Base-by-base conservation (phyloP, 2,113 vertebrate species). In the Melanerpes aurifrons region DNA sequence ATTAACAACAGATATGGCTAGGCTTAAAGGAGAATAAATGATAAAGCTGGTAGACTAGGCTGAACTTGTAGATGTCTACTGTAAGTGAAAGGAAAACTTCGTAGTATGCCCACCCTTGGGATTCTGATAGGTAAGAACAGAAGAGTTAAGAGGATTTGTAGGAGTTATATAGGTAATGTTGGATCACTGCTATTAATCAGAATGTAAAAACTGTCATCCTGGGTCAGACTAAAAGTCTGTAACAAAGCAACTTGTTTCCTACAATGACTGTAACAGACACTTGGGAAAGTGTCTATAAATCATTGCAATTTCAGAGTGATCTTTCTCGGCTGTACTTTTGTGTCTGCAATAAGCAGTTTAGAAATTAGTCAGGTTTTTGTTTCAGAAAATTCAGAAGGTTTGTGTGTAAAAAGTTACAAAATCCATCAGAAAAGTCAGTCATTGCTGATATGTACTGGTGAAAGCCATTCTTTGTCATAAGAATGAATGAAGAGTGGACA, bases 221-320 rank as follows among this genome's bases (percentile, higher is more conserved):
- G 82, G 87, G 85, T 96, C 59, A 87, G n/a, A 89, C 75, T 78
- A 82, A 66, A 94, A 77, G 62, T 82, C 83, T 93, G 57, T 56
- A 86, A 90, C 66, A 89, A 86, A 93, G 89, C 89, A 94, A 95
- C 68, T 75, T 89, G 85, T 82, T 91, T 83, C 93, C 94, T 68
- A 86, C 40, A 89, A 61, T 91, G 93, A 95, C 92, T 87, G 75
- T 82, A 87, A 80, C 96, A 92, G 93, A 94, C 89, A 90, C 95
- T 94, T 89, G 71, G 43, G 71, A 80, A 91, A 85, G 40, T 73
- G 37, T 80, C 73, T 82, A 73, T 85, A 95, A 92, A 43, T 1
- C 29, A 32, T 25, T 62, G 89, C 74, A 94, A 92, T 82, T 95
- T 89, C 47, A 91, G 63, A 53, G 14, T 70, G 79, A 95, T 91